Evolutionary conservation across 1,140 invertebrate genomes (phyloP), one percentile per base, ranked within the genome.

Genomic region (Camponotus floridanus): DNA sequence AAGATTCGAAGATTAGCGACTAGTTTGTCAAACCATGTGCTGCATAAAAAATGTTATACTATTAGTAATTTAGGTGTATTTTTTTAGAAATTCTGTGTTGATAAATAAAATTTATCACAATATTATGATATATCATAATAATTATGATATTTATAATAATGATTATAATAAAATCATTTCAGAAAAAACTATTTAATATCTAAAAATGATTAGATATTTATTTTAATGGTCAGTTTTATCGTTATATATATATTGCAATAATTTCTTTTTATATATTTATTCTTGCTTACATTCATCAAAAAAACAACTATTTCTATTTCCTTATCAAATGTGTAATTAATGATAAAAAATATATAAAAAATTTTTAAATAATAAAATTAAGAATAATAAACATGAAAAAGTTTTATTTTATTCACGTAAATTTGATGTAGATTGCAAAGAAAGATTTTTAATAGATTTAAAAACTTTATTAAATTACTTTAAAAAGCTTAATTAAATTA

Each of bases 151-250:
- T 59, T 3, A 26, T 26, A 1, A 26, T 26, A 45, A 26, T 31
- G 15, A 33, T 78, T 57, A 78, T 78, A 7, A 26, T 65, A 21
- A 78, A 79, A 67, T 7, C 9, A 6, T 65, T 33, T 33, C 13
- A 31, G 8, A 42, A 51, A n/a, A 67, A 26, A 45, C 21, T 45
- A 0, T 13, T 15, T 3, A 70, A 51, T 51, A 70, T 31, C 5
- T 70, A 31, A 64, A 11, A 15, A 26, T 31, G 33, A 33, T n/a
- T 6, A 7, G 15, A 36, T n/a, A 31, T 64, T 62, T 18, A 51
- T 21, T 61, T 42, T 61, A 78, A 78, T 65, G n/a, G 7, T 48
- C 18, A 2, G 48, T 70, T 70, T 48, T 70, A 70, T 21, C 36
- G 0, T 26, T 26, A 26, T 26, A 26, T 26, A 26, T 67, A 8